Percentiles rank a stretch among this genome's conserved stretches.
Conservation (phyloP, 2,888 invertebrate genomes). For the Drosophila kambysellisi region DNA sequence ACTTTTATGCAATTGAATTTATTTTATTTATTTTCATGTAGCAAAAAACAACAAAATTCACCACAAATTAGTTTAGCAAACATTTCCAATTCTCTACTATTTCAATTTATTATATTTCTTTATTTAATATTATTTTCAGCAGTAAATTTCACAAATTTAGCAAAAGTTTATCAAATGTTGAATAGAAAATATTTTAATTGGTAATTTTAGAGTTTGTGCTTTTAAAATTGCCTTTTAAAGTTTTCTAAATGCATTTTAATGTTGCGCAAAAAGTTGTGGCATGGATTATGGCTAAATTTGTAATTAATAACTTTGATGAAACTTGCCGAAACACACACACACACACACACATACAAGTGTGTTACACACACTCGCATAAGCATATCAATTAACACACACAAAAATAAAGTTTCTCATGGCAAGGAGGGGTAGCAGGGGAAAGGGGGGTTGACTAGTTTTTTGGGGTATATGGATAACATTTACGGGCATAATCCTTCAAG, state of each 20-base stretch:
- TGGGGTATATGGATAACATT: constrained; percentile 5
- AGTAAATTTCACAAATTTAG: not conserved
- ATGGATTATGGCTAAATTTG: constrained; percentile 36
- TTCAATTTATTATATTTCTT: not conserved
- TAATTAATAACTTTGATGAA: constrained; percentile 69
- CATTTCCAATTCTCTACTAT: not conserved
- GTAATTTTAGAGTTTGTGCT: not conserved
- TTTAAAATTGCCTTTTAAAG: constrained; percentile 6
- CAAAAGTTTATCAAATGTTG: not conserved
- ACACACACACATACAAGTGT: constrained; percentile 5
- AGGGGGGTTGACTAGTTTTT: constrained; percentile 4
- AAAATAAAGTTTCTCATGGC: constrained; percentile 51
- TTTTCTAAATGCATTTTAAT: not conserved
- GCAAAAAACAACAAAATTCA: not conserved
- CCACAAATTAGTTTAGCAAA: not conserved
- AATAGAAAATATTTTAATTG: not conserved
- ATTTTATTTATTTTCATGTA: not conserved
- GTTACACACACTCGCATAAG: constrained; percentile 25
- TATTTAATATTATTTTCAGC: not conserved
- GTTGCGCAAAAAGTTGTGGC: constrained; percentile 5
- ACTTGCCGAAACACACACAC: constrained; percentile 25
- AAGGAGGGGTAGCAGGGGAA: not conserved
- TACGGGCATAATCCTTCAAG: constrained; percentile 44
- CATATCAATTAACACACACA: constrained; percentile 60
- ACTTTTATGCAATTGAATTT: not conserved